Evolutionary conservation across 2,113 vertebrate species (phyloP).

Genomic region (Pachyramphus minor): DNA sequence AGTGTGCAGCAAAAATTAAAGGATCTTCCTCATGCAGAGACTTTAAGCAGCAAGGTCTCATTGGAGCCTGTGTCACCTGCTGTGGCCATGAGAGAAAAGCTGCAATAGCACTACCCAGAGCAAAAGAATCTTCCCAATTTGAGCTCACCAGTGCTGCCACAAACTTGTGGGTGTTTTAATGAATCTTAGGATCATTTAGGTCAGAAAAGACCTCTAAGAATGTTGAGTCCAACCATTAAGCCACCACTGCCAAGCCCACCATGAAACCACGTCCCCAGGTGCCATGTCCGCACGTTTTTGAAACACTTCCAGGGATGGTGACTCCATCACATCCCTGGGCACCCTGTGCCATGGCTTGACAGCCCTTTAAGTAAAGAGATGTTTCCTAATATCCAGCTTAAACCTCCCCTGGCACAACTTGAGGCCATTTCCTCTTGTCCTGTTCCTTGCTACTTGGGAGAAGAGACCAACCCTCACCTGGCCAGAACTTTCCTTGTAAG

Average conservation of each 20-base stretch:
- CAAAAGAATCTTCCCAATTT: background rate
- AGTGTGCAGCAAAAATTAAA: background rate
- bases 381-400: background rate
- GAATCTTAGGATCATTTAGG: background rate
- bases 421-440: background rate
- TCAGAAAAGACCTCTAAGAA: background rate
- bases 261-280: too few relatives aligned
- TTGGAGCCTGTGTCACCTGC: fast-evolving
- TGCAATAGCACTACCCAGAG: background rate
- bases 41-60: background rate
- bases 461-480: background rate
- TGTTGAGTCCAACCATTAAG: background rate
- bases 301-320: background rate
- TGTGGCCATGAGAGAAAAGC: background rate
- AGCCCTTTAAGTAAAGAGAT: background rate
- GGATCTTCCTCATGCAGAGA: background rate
- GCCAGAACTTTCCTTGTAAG: background rate
- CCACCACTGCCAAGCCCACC: background rate
- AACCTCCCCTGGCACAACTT: background rate
- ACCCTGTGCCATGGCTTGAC: background rate
- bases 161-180: background rate
- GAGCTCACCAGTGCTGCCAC: background rate
- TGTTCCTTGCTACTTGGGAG: background rate
- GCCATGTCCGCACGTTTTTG: too few relatives aligned
- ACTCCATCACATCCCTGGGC: background rate